Base-by-base conservation (phyloP, 1,140 invertebrate species). In the Zaprionus gabonicus region DNA sequence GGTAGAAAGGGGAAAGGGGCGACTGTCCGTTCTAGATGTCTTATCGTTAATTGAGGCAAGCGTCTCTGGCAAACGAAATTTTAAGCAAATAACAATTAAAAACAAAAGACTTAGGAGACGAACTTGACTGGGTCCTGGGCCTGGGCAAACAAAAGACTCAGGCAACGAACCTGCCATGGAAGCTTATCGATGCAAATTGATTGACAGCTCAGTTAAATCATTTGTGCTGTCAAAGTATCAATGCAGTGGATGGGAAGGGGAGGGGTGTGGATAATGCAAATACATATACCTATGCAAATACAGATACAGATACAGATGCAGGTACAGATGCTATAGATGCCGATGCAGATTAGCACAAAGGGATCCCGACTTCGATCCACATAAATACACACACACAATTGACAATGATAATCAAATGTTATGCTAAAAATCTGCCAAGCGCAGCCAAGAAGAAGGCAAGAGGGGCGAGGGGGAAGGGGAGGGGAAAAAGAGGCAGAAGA, bases 341-440 rank as follows among this genome's bases (percentile, higher is more conserved):
- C 20, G 31, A 27, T 46, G 34, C 36, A 53, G 49, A 49, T 72
- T 51, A 59, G 49, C 74, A 87, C 83, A 87, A 88, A 88, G 69
- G 74, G 58, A 46, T 44, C 80, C 84, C 83, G 84, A 80, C 80
- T 59, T 36, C 68, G 34, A 65, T 76, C 60, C 77, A 84, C 77
- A 84, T 77, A 81, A 71, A 79, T 64, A 83, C 20, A 83, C 20
- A 51, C 63, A 78, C 72, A 76, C 71, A 82, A 84, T 83, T 83
- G 76, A 86, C 80, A 88, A 88, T 83, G 84, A 88, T 84, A 83
- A 88, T 88, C 84, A 88, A 88, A 84, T 83, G 84, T 79, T 88
- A 88, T 88, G 84, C 85, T 88, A 88, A 88, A 84, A 88, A 88
- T 85, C 82, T 85, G 28, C 66, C 57, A 55, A 56, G 46, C 65